Conservation (phyloP, 2,888 invertebrate genomes). For the Platycnemis pennipes region DNA sequence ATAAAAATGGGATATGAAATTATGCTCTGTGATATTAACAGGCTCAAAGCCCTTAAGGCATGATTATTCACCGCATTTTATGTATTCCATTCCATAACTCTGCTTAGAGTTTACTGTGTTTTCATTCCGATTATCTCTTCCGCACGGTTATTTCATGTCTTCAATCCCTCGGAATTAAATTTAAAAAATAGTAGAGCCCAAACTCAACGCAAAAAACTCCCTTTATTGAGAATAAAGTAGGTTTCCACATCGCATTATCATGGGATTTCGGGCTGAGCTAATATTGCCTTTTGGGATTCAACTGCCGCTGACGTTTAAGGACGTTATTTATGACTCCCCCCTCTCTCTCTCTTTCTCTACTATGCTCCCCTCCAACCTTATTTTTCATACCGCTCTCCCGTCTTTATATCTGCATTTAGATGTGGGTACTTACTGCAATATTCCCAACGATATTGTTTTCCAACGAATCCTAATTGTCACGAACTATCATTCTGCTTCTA, state of each 20-base stretch:
- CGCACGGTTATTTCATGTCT: neutral
- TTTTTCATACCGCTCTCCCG: neutral
- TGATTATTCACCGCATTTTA: neutral
- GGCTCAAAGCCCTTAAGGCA: no score
- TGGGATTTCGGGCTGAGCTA: conserved; percentile 3
- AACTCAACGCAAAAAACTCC: neutral
- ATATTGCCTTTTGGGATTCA: neutral
- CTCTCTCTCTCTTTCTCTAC: neutral
- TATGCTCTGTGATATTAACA: no score
- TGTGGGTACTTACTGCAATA: neutral
- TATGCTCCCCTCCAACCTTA: neutral
- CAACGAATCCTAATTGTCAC: no score
- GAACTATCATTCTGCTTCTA: no score
- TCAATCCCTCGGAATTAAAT: neutral
- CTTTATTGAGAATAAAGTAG: neutral
- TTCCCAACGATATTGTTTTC: no score
- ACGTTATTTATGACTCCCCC: neutral
- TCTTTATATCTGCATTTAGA: neutral
- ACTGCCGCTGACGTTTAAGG: neutral
- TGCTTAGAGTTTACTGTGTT: neutral
- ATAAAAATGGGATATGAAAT: no score
- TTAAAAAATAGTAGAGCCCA: neutral
- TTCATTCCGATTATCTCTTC: neutral
- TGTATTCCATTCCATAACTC: neutral
- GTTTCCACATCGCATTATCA: conserved; percentile 19